Base-by-base conservation (phyloP, 1,140 invertebrate genomes). In the Drosophila yakuba region DNA sequence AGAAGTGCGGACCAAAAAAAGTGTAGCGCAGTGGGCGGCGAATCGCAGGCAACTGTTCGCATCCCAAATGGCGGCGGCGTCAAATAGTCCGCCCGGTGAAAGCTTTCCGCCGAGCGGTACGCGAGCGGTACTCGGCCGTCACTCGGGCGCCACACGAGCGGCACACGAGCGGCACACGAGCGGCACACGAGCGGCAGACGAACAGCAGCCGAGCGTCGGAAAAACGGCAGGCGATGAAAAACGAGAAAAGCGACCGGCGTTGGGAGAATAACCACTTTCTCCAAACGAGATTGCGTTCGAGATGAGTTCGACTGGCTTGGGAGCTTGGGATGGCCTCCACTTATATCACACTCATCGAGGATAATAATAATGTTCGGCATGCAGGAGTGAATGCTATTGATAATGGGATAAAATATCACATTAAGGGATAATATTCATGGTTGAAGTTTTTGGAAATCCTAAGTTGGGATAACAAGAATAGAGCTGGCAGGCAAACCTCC, bases 1-100 rank as follows among this genome's bases (percentile, higher is more conserved):
- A 52, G 64, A 17, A 68, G 56, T 55, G 67, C 32, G 44, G 38
- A 20, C 25, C 45, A 56, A 35, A 12, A 23, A 38, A 38, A 59
- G 15, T 17, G 15, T 74, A 38, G 8, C 28, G 50, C 48, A 63
- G 43, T 66, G 72, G 68, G 58, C 76, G 68, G 79, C 66, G 66
- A 67, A 62, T 80, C 66, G 64, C 67, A 75, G 69, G 74, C 73
- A 74, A 88, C 80, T 88, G 68, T 78, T 55, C 48, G 59, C 51
- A 32, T 35, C 48, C 50, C 47, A 56, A 12, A 23, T 54, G 57
- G 47, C 36, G 50, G 11, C 44, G 36, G 52, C 69, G 59, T 74
- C 73, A 68, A 80, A 88, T 84, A 74, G 68, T 72, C 68, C 68
- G 66, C 44, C 41, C 36, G 44, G 66, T 44, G 25, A 50, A 35